phyloP scores from a whole-genome alignment of 2,888 invertebrate species.

The Craniophora ligustri region DNA sequence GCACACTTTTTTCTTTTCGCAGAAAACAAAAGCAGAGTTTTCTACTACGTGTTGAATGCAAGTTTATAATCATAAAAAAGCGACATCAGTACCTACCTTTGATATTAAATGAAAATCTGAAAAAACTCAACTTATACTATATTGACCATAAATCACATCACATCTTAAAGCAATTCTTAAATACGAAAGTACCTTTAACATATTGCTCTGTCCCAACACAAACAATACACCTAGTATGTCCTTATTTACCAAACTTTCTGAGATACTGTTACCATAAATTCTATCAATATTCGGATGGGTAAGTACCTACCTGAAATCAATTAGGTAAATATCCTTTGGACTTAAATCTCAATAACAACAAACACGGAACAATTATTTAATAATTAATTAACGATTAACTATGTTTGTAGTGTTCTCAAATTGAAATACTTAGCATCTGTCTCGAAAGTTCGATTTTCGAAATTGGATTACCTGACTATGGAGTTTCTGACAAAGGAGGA shows the following conservation, averaged over 20 bases:
- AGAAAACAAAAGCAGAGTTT: neutral
- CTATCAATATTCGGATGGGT: constrained; percentile 21
- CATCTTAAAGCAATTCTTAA: no score
- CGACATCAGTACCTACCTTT: no score
- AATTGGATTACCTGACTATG: neutral
- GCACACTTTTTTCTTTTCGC: constrained; percentile 2
- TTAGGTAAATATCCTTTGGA: constrained; percentile 24
- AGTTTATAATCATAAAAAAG: no score
- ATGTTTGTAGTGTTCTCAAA: constrained; percentile 3
- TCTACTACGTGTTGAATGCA: neutral
- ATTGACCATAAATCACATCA: no score
- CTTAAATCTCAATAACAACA: constrained; percentile 39
- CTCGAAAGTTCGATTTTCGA: constrained; percentile 8
- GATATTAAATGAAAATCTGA: no score
- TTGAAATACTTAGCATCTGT: neutral
- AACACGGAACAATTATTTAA: constrained; percentile 34
- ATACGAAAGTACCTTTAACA: no score
- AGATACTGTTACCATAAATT: constrained; percentile 28
- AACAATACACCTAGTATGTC: no score
- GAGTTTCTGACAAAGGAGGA: no score
- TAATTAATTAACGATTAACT: constrained; percentile 15
- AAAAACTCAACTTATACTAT: no score
- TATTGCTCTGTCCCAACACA: no score
- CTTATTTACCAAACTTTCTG: constrained; percentile 9
- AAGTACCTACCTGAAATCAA: constrained; percentile 29